Base-by-base conservation (phyloP, 2,113 vertebrate genomes). In the Callorhinus ursinus region DNA sequence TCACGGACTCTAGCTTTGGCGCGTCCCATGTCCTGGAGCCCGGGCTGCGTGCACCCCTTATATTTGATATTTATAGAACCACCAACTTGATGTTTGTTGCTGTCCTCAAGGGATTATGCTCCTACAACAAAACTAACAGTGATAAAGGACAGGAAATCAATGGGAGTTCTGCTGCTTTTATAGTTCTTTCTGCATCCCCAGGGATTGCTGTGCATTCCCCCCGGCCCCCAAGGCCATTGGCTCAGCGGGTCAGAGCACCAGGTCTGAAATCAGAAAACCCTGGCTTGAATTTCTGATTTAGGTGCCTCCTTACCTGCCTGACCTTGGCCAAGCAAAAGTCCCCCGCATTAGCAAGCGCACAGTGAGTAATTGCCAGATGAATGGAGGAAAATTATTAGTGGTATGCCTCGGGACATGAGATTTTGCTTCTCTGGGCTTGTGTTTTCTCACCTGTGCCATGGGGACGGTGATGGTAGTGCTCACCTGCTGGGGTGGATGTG, bases 31-130 rank as follows among this genome's bases (percentile, higher is more conserved):
- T 18, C 26, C 2, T 7, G 83, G 14, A 63, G n/a, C 46, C 3
- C 1, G n/a, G 46, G 76, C 46, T 7, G 46, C 22, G 0, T 7
- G 65, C 31, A 57, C 12, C 33, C 28, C 31, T 22, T 9, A 1
- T 10, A 3, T 33, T 14, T 15, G 63, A 4, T 39, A 7, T 33
- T 51, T 19, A 3, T 2, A 0, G 71, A 10, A 13, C 42, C 39
- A 49, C 22, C 36, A 13, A 0, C 15, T 3, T 49, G 13, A 2
- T 19, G 11, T 72, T 21, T 13, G 1, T 24, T 8, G 0, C 39
- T 53, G 5, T 42, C n/a, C 53, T 46, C 2, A 36, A 28, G 84
- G 59, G 36, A 18, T 19, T 46, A 12, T 26, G 28, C n/a, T 67
- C 39, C 11, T 21, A 39, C 12, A 31, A 33, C 36, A 65, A n/a